Percentiles rank a stretch among this genome's conserved stretches.
Conservation (phyloP, 2,888 invertebrate species). For the Cataglyphis cursor region DNA sequence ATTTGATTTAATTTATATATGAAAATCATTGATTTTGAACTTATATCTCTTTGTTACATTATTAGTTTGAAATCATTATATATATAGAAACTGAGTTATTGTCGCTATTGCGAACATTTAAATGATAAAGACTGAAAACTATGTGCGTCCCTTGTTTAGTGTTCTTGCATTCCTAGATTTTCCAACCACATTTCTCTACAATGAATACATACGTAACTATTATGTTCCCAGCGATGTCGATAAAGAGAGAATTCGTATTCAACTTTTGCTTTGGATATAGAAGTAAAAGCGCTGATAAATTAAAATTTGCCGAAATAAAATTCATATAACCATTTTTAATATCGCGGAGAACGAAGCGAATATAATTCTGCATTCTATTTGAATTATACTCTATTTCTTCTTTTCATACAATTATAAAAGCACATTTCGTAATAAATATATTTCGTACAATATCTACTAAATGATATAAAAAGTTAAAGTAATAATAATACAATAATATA, state of each 20-base stretch:
- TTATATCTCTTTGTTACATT: neutral
- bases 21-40: neutral
- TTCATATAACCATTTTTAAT: slow-evolving; percentile 25
- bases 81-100: neutral
- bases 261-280: slow-evolving; percentile 17
- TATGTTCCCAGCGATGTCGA: slow-evolving; percentile 1
- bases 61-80: neutral
- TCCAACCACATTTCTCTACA: neutral
- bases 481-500: neutral
- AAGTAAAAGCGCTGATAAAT: slow-evolving; percentile 30
- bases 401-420: slow-evolving; percentile 9
- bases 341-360: neutral
- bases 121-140: neutral
- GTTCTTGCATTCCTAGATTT: slow-evolving; percentile 7
- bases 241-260: slow-evolving; percentile 36
- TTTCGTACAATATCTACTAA: slow-evolving; percentile 10
- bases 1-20: neutral
- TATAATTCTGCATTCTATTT: slow-evolving; percentile 27
- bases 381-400: slow-evolving; percentile 2
- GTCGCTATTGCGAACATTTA: neutral
- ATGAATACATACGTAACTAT: neutral
- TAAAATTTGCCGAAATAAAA: slow-evolving; percentile 35
- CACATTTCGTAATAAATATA: slow-evolving; percentile 25
- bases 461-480: neutral
- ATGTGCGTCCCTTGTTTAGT: neutral